Percentiles rank a stretch among this genome's conserved stretches.
Conservation (phyloP, 2,888 invertebrate genomes). For the Saturnia japonica region DNA sequence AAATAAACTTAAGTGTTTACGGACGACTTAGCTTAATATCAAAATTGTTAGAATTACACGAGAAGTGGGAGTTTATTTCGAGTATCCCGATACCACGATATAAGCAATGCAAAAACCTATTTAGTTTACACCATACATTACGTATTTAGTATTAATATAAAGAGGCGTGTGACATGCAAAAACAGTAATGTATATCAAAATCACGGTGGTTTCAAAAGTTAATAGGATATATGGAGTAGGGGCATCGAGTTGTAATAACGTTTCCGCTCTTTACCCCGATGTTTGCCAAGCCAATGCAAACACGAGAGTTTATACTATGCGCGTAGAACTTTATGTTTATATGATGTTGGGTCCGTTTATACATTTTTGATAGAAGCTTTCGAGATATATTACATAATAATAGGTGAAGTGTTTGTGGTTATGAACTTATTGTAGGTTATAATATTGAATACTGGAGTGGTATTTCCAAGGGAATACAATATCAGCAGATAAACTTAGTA, state of each 20-base stretch:
- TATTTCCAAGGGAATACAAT: background rate
- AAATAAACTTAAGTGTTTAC: conserved; percentile 38
- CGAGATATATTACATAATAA: conserved; percentile 21
- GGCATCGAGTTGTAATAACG: conserved; percentile 65
- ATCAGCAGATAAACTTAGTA: background rate
- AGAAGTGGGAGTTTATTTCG: conserved; percentile 52
- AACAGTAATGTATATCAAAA: conserved; percentile 32
- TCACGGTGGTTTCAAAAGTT: conserved; percentile 3
- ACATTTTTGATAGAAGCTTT: conserved; percentile 41
- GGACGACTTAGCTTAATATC: conserved; percentile 50
- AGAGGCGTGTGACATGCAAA: background rate
- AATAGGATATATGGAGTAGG: conserved; percentile 33
- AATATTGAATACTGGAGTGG: conserved; percentile 5
- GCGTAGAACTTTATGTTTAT: conserved; percentile 48
- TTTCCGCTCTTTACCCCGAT: conserved; percentile 73
- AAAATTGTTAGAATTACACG: conserved; percentile 54
- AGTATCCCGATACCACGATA: conserved; percentile 37
- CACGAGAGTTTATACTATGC: conserved; percentile 56
- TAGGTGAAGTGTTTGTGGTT: conserved; percentile 18
- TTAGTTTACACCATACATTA: conserved; percentile 26
- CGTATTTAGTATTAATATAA: background rate
- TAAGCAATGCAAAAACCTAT: background rate
- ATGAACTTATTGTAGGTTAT: background rate
- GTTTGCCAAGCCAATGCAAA: conserved; percentile 71
- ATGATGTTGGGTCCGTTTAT: conserved; percentile 41